Conservation (phyloP, 2,888 invertebrate genomes). For the Tiphia femorata region DNA sequence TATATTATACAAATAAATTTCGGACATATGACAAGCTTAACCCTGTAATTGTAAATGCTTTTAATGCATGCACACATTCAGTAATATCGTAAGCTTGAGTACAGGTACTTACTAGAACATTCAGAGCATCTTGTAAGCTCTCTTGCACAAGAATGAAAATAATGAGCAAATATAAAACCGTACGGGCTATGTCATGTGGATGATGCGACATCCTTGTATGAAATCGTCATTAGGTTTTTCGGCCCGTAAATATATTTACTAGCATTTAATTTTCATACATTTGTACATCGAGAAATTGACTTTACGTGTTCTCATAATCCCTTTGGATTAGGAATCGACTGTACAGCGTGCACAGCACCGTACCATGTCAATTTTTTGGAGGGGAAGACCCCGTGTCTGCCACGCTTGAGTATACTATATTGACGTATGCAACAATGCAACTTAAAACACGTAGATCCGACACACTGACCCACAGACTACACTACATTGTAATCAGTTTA, state of each 20-base stretch:
- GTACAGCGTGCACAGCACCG: neutral
- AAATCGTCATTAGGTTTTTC: conserved; percentile 34
- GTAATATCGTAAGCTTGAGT: too few relatives aligned
- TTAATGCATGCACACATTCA: neutral
- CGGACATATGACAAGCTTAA: neutral
- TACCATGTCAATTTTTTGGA: conserved; percentile 8
- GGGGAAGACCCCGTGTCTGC: neutral
- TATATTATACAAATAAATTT: too few relatives aligned
- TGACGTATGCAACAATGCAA: conserved; percentile 26
- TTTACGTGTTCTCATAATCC: neutral
- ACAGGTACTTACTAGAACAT: conserved; percentile 42
- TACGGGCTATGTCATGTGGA: conserved; percentile 36
- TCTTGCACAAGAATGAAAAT: conserved; percentile 21
- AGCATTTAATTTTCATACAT: conserved; percentile 7
- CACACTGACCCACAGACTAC: neutral
- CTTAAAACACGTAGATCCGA: neutral
- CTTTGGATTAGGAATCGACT: neutral
- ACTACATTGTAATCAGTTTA: neutral
- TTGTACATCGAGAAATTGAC: neutral
- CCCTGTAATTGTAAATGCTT: neutral
- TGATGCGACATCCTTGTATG: conserved; percentile 41
- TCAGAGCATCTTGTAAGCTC: conserved; percentile 27
- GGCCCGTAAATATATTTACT: neutral
- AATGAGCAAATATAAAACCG: conserved; percentile 36
- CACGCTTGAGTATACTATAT: conserved; percentile 26